Percentiles rank a stretch among this genome's conserved stretches.
phyloP scores from a whole-genome alignment of 2,113 vertebrate species.

The Capricornis sumatraensis region DNA sequence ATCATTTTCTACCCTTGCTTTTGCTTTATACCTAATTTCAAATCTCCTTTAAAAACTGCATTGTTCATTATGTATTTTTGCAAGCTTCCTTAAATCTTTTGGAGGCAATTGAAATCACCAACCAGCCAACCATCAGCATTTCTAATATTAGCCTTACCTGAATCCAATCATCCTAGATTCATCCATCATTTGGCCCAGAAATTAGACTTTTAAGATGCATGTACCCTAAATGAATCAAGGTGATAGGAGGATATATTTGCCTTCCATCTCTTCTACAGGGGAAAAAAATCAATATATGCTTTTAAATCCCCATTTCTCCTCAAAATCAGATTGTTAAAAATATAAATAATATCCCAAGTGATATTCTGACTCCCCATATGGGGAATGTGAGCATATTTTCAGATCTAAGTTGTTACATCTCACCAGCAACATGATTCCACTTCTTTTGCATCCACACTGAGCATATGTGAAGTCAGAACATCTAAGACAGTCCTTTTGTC shows the following conservation, averaged over 20 bases:
- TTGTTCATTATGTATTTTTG: neutral
- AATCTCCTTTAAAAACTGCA: neutral
- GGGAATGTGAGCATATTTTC: neutral
- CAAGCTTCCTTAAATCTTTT: neutral
- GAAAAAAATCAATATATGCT: neutral
- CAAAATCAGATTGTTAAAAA: neutral
- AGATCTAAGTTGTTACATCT: neutral
- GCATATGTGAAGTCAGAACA: neutral
- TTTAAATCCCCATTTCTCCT: neutral
- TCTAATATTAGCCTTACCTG: neutral
- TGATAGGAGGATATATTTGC: neutral
- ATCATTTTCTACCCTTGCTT: neutral
- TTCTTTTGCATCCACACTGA: rapidly evolving
- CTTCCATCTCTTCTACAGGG: neutral
- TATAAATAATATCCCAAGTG: neutral
- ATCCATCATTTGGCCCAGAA: neutral
- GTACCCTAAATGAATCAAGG: neutral
- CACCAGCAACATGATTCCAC: neutral
- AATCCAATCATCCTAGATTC: neutral
- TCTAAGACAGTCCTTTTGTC: neutral
- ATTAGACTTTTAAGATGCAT: neutral
- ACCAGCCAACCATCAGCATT: neutral
- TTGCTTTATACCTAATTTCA: neutral
- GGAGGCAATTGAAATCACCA: neutral
- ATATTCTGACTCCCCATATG: neutral